Evolutionary conservation across 92 coral and sea anemone genomes (phyloP), one percentile per base, ranked within the genome.

Genomic region (Muricea muricata): DNA sequence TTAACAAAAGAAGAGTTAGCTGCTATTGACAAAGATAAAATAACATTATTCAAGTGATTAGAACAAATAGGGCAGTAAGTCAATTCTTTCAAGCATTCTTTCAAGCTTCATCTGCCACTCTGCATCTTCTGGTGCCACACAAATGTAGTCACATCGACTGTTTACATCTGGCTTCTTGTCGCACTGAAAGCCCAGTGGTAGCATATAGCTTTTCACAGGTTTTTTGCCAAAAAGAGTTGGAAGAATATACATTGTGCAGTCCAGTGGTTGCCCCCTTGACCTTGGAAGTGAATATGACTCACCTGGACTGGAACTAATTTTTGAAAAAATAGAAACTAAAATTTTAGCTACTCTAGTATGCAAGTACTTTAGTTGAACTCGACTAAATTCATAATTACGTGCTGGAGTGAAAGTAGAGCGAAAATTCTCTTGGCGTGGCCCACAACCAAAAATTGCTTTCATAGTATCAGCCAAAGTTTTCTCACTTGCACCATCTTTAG

Each of bases 181-280:
- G 26, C 80, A 85, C 45, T 89, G 92, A 63, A 78, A 89, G 7
- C 92, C 87, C 35, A 89, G 86, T 25, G 89, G 89, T 50, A 89
- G 0, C 69, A 85, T 42, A 14, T 89, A 72, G 23, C 48, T 79
- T 29, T 75, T 85, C 13, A 80, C 41, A 1, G 80, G 83, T 33
- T 5, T 48, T 12, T 73, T 63, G 21, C 92, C 91, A 88, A 88
- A 88, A 5, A 85, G 17, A 14, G 84, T 77, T 29, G 93, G 87
- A n/a, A 86, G 52, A 0, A 11, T 65, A 84, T 65, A 81, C 46
- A 71, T 66, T n/a, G 55, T 30, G 39, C 75, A 79, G 26, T 72
- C 87, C 52, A 54, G 52, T 55, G 75, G 52, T 67, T 90, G 87
- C 11, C 87, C 48, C 28, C 73, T 86, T 13, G 33, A 35, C 29